Conservation (phyloP, 2,113 vertebrate genomes). For the Sorex araneus region DNA sequence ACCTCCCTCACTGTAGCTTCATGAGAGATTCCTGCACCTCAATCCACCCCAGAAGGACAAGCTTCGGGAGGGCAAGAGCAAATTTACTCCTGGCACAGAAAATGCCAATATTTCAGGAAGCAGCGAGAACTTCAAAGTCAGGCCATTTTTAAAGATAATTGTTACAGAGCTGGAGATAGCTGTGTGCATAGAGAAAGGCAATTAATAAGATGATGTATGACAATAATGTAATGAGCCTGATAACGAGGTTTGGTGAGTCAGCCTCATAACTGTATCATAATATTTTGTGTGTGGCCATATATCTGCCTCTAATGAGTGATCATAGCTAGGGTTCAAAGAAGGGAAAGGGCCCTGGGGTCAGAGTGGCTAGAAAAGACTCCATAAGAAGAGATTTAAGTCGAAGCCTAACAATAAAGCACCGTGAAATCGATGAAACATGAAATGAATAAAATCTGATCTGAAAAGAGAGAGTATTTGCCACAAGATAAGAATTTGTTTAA, state of each 20-base stretch:
- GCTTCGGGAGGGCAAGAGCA: constrained; percentile 20
- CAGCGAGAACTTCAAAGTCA: constrained; percentile 51
- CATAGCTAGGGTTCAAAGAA: constrained; percentile 30
- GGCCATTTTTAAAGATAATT: constrained; percentile 44
- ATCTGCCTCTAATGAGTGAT: constrained; percentile 74
- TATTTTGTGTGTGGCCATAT: constrained; percentile 61
- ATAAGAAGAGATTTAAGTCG: not conserved
- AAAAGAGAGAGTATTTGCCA: not conserved
- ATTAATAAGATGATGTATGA: constrained; percentile 76
- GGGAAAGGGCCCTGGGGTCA: not conserved
- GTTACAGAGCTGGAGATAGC: constrained; percentile 39
- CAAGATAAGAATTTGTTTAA: not conserved
- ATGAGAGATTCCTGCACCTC: constrained; percentile 21
- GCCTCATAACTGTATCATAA: constrained; percentile 66
- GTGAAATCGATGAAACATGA: not conserved
- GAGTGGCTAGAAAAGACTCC: not conserved
- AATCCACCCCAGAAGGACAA: constrained; percentile 52
- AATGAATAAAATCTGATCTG: constrained; percentile 23
- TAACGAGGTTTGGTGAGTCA: constrained; percentile 76
- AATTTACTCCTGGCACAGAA: not conserved
- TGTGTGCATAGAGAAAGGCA: constrained; percentile 52
- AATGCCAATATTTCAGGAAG: constrained; percentile 40
- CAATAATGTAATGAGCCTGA: constrained; percentile 77
- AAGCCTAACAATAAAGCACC: constrained; percentile 46
- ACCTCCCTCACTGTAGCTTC: not conserved